phyloP scores from a whole-genome alignment of 2,113 vertebrate genomes.

The Notothenia rossii region DNA sequence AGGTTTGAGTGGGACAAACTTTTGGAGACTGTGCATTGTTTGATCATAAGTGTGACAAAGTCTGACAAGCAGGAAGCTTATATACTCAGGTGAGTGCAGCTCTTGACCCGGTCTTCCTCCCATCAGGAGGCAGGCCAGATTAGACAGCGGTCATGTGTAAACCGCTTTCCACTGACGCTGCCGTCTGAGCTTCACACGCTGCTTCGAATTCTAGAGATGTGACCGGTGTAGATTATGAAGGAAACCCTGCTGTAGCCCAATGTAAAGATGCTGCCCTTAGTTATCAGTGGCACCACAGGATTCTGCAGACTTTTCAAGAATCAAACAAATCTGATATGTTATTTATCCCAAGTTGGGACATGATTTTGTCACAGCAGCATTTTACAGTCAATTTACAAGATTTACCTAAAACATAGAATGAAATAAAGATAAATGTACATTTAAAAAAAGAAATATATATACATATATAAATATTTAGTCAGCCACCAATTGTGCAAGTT shows the following conservation, averaged over 20 bases:
- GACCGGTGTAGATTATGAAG: not conserved
- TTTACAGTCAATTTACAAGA: no score
- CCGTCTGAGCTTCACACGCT: not conserved
- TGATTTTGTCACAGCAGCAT: no score
- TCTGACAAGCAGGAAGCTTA: slow-evolving; percentile 99
- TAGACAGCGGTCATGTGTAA: slow-evolving; percentile 47
- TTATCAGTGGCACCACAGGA: not conserved
- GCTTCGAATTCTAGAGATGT: no score
- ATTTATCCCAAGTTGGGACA: no score
- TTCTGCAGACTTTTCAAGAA: not conserved
- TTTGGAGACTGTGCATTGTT: slow-evolving; percentile 99
- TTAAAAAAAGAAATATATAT: no score
- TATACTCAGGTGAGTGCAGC: slow-evolving; percentile 97
- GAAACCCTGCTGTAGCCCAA: not conserved
- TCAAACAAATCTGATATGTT: not conserved
- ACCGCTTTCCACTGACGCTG: not conserved
- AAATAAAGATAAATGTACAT: no score
- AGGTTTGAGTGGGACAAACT: slow-evolving; percentile 99
- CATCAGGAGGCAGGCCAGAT: slow-evolving; percentile 43
- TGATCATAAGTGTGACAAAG: slow-evolving; percentile 99
- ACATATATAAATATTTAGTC: no score
- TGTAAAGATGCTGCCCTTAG: not conserved
- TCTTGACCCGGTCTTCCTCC: not conserved
- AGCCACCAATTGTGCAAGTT: no score
- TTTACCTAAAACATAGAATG: no score